Percentiles rank a stretch among this genome's conserved stretches.
These are phyloP conservation scores for Syngnathus typhle DNA, from an alignment of 2,113 vertebrate genomes.

Conservation along the genomic window DNA sequence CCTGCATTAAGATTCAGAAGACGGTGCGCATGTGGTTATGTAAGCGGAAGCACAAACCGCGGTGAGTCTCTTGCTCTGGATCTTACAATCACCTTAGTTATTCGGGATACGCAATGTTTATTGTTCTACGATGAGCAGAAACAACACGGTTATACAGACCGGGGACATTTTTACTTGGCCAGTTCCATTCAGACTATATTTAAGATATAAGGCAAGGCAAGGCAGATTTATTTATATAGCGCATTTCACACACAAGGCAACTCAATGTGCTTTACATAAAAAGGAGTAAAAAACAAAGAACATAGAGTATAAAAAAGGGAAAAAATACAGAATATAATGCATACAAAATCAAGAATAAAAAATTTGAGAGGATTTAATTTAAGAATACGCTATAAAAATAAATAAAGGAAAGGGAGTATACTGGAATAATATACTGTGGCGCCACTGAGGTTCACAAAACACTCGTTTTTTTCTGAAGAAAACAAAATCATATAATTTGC, in stretches of 20 bases:
- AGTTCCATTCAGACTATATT: not conserved
- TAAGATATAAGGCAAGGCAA: too few relatives aligned
- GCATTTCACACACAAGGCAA: too few relatives aligned
- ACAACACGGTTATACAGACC: not conserved
- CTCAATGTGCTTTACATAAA: too few relatives aligned
- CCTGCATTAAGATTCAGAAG: slow-evolving; percentile 97
- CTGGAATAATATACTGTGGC: not conserved
- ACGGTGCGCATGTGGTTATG: slow-evolving; percentile 97
- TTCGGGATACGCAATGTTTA: not conserved
- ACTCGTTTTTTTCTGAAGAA: not conserved
- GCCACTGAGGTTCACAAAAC: not conserved
- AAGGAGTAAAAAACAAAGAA: too few relatives aligned
- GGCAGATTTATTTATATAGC: too few relatives aligned
- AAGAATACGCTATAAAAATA: too few relatives aligned
- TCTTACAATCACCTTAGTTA: not conserved
- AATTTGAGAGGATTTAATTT: too few relatives aligned
- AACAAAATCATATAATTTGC: not conserved
- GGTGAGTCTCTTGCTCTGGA: slow-evolving; percentile 72
- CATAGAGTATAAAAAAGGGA: too few relatives aligned
- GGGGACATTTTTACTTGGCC: not conserved
- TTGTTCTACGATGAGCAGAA: not conserved
- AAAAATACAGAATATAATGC: too few relatives aligned
- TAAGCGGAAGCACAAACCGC: slow-evolving; percentile 90
- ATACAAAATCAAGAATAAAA: not conserved
- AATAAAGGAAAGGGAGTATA: not conserved